Evolutionary conservation across 2,797 vertebrate species (phyloP), one percentile per base, ranked within the genome.

Genomic region (Poeciliopsis infans): DNA sequence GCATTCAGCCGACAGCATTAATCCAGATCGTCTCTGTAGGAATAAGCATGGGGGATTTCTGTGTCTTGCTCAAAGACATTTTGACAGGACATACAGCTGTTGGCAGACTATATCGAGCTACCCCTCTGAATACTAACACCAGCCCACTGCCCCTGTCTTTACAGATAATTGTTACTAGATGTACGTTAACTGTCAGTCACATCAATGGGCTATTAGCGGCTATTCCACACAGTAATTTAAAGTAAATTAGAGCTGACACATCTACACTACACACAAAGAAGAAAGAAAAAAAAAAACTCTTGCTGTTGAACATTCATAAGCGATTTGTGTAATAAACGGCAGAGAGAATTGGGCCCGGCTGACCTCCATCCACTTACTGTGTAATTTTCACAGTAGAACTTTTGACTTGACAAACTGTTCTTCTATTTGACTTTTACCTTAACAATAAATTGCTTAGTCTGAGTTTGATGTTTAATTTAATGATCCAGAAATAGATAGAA

Each of bases 21-120:
- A 92, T 92, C 89, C 86, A 79, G 70, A 84, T 79, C 64, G 69
- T 80, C 75, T 86, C 70, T 55, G 64, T 55, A 2, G 85, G 86
- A 91, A 90, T 89, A 86, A 86, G 80, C 83, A 83, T 18, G 64
- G 72, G 81, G 79, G 78, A 88, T 90, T 92, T 88, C 78, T 77
- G 68, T 81, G 71, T 87, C 82, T 85, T 28, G 72, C 84, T 78
- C 57, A 39, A 79, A 89, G 87, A 92, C 79, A 76, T 90, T 86
- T 88, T 86, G 88, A 90, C 79, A 89, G 83, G 79, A 81, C 59
- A 86, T 77, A 74, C 75, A 45, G 75, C 84, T 86, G 79, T 79
- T 85, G 79, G 79, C 81, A 88, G 88, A 84, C 80, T 84, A 74
- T 33, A 77, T 75, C 70, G 23, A 68, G 71, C 57, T 43, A 41